These are phyloP conservation scores for Melipona quadrifasciata DNA, from an alignment of 1,140 invertebrate species.

Conservation along the genomic window DNA sequence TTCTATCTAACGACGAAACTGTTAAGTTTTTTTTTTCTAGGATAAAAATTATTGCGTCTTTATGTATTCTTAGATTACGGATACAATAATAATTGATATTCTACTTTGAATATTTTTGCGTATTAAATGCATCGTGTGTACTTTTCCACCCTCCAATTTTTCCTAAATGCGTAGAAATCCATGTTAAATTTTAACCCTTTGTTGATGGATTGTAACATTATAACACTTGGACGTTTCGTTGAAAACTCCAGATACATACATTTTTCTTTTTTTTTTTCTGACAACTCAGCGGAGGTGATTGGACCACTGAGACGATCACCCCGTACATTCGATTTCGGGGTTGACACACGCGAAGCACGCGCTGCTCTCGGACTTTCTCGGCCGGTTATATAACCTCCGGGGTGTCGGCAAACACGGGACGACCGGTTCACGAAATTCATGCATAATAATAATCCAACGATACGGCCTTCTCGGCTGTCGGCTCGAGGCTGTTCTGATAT, in stretches of 20 bases:
- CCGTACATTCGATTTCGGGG: neutral
- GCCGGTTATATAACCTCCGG: constrained; percentile 35
- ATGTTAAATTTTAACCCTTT: no score
- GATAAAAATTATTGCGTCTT: neutral
- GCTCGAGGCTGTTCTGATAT: constrained; percentile 54
- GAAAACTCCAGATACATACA: neutral
- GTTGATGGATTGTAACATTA: no score
- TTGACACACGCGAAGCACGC: neutral
- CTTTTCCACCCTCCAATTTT: no score
- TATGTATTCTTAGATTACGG: no score
- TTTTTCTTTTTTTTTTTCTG: neutral
- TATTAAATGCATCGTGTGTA: no score
- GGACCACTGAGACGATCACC: neutral
- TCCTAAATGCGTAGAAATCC: no score
- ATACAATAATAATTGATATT: no score
- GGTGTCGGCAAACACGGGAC: constrained; percentile 10
- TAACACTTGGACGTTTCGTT: no score
- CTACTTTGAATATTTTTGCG: no score
- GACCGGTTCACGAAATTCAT: constrained; percentile 53
- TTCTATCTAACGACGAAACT: neutral
- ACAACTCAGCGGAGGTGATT: neutral
- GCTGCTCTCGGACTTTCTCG: constrained; percentile 33
- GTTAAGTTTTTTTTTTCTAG: neutral
- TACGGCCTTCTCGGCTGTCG: constrained; percentile 62
- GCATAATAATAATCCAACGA: constrained; percentile 38